Base-by-base conservation (phyloP, 1,140 invertebrate genomes). In the Drosophila hydei region DNA sequence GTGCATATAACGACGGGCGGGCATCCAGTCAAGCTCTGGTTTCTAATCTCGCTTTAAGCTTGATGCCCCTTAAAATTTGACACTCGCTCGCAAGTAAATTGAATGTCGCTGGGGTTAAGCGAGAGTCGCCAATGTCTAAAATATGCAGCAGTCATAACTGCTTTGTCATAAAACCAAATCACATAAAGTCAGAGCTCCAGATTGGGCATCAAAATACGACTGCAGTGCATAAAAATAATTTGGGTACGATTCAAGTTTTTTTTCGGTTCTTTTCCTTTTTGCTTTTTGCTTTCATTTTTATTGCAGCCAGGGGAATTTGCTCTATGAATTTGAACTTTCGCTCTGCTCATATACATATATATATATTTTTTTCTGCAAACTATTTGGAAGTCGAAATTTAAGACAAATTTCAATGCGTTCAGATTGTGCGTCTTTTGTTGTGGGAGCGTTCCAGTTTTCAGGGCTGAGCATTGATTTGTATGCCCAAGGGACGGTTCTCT, bases 21-120 rank as follows among this genome's bases (percentile, higher is more conserved):
- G 72, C 77, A 70, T 81, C 63, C 63, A 75, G 70, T 16, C 54
- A 51, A 55, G 61, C 75, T 25, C 1, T 16, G 38, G 6, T 2
- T 36, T 43, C 74, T 87, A 85, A 85, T 87, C 80, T 80, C 60
- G 47, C 71, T 78, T 71, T 83, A 78, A 81, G 79, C 79, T 50
- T 30, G 48, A 47, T 48, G 48, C 55, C 36, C 38, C 52, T 54
- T 33, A 58, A 60, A 67, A 67, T 67, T 67, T 67, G 62, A 72
- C 70, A 67, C 55, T 72, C 62, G 52, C 47, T 51, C 38, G 42
- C 36, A 75, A 85, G 81, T 70, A 75, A 79, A 71, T 80, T 77
- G 77, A 87, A 85, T 80, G 80, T 85, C 80, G 77, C 80, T 42
- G 72, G 62, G 80, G 69, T 67, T 67, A 72, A 67, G 36, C 52